Base-by-base conservation (phyloP, 2,888 invertebrate species). In the Limnephilus marmoratus region DNA sequence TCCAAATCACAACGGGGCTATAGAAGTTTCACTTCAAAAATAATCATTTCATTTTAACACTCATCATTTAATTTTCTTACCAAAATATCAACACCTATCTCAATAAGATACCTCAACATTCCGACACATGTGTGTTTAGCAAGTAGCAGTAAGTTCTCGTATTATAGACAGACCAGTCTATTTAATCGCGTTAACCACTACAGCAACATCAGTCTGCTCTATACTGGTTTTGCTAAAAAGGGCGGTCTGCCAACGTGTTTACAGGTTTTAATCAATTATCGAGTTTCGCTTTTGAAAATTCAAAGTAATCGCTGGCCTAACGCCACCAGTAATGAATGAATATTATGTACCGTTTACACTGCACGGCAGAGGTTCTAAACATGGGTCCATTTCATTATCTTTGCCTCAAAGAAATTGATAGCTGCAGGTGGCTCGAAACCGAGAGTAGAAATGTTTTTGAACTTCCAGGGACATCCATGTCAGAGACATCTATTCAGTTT, bases 271-370 rank as follows among this genome's bases (percentile, higher is more conserved):
- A 68, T 68, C 68, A 68, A 68, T 68, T 68, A 68, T 7, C 24
- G 68, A n/a, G 68, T 68, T 68, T 68, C 68, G 68, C 68, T 68
- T 68, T 68, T 68, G 68, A 68, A 68, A 68, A 68, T 68, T 68
- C 68, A 24, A n/a, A 68, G 24, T n/a, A 68, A 68, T 68, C 68
- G 0, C 24, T 24, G 9, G 68, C 24, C 9, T 9, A 68, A 68
- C 68, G 68, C 68, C 68, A 68, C n/a, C 68, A 68, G 9, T 68
- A 68, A 68, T 68, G 68, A 68, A 24, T n/a, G 68, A n/a, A 24
- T n/a, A 68, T n/a, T 24, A 68, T 68, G 68, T n/a, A 24, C 68
- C 24, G 49, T 15, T 15, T 18, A 53, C 18, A 18, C 53, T 18
- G 2, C 24, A n/a, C n/a, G 2, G 24, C 68, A 68, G 68, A 9